Evolutionary conservation across 2,113 vertebrate species (phyloP), one percentile per base, ranked within the genome.

Genomic region (Rhipidura dahli): DNA sequence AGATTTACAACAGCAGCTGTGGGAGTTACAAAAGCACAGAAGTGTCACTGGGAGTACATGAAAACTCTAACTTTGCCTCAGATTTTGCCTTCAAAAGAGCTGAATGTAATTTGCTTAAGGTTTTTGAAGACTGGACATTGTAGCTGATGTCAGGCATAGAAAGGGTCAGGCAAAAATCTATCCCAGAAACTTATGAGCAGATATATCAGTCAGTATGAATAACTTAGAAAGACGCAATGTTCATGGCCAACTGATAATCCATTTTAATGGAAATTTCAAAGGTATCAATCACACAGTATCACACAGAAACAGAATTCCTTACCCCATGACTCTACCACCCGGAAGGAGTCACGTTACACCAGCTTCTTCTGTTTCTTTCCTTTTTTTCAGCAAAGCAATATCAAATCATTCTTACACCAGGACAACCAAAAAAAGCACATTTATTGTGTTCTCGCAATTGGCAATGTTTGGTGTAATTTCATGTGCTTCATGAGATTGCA

Each of bases 1-100:
- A 73, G 91, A 93, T 97, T 96, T 93, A 83, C 54, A 72, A 63
- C 70, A 85, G 31, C 89, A 93, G 63, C 91, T 95, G 53, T 19
- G 27, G 1, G 5, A 69, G 78, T 93, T 90, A 91, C 24, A 26
- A 96, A 95, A 95, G 70, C 70, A 69, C 66, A 53, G 11, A 87
- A 92, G 45, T 94, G 78, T 83, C 73, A 76, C 33, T 77, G 50
- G 42, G 23, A 76, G 61, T 39, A 47, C 45, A 75, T 3, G 17
- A 39, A 83, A 75, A 49, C 24, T 44, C 2, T 21, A 65, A 24
- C 44, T 77, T 77, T 51, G 44, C 57, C 28, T 78, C 51, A 40
- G 4, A 57, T 53, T 86, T 73, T 80, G 45, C 35, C 73, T 72
- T 59, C 61, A 89, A 85, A 87, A 59, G 21, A 76, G 37, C n/a